Evolutionary conservation across 2,888 invertebrate genomes (phyloP).

Genomic region (Brassicogethes aeneus): DNA sequence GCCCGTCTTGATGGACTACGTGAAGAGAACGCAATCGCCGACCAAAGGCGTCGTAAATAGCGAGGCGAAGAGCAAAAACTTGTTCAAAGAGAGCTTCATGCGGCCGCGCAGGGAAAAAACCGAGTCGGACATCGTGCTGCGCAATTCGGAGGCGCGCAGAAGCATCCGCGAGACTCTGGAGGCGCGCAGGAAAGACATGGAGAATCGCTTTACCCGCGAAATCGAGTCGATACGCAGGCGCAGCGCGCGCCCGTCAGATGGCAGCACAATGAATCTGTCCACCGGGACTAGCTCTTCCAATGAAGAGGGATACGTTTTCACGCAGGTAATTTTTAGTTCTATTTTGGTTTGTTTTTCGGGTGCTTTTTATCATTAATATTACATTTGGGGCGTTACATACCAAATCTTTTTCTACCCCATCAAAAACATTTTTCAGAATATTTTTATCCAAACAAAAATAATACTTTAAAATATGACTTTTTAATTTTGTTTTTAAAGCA

Average conservation of each 20-base stretch:
- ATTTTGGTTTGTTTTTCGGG: conserved; percentile 14
- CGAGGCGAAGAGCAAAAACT: conserved; percentile 17
- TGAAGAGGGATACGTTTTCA: conserved; percentile 39
- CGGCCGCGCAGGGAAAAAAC: conserved; percentile 75
- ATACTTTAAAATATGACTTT: too few relatives aligned
- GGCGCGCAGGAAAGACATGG: conserved; percentile 42
- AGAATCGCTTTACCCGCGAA: conserved; percentile 39
- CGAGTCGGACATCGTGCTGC: conserved; percentile 76
- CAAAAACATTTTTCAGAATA: too few relatives aligned
- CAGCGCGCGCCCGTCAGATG: conserved; percentile 41
- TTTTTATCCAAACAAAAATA: too few relatives aligned
- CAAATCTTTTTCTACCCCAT: too few relatives aligned
- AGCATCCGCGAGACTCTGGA: conserved; percentile 43
- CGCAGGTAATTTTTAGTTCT: conserved; percentile 36
- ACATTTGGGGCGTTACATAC: conserved; percentile 1
- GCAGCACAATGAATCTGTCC: conserved; percentile 30
- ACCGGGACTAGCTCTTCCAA: conserved; percentile 32
- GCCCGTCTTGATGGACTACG: conserved; percentile 62
- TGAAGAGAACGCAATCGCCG: conserved; percentile 47
- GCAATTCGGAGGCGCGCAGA: conserved; percentile 48
- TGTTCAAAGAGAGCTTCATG: conserved; percentile 38
- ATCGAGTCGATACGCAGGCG: conserved; percentile 41
- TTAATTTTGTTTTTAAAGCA: too few relatives aligned
- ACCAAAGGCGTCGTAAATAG: conserved; percentile 29
- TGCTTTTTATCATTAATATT: conserved; percentile 15